A percentile compares a stretch with the other conserved stretches of the same genome.
Conservation (phyloP, 2,113 vertebrate species). For the Saccopteryx leptura region DNA sequence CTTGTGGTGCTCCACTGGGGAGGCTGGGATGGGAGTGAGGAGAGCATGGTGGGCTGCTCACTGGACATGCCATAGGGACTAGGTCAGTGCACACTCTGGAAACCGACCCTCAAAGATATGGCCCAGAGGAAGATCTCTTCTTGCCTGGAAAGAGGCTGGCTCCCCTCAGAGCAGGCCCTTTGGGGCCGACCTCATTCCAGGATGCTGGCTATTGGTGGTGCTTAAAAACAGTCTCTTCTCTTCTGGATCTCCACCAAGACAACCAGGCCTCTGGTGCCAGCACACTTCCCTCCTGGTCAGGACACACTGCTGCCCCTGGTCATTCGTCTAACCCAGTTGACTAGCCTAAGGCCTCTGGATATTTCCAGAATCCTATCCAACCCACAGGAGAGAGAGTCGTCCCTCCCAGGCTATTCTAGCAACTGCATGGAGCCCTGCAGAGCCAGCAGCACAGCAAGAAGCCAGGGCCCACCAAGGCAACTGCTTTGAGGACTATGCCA, state of each 20-base stretch:
- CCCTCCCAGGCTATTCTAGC: too few relatives aligned
- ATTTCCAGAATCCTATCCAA: not conserved
- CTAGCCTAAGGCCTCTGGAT: not conserved
- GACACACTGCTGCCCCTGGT: not conserved
- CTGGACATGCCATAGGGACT: not conserved
- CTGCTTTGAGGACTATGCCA: not conserved
- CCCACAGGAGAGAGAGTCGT: not conserved
- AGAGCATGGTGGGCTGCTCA: rapidly evolving
- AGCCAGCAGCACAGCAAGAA: too few relatives aligned
- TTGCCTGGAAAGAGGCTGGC: not conserved
- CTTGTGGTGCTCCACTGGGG: not conserved
- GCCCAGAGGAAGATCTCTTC: not conserved
- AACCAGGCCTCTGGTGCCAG: not conserved
- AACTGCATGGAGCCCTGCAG: not conserved
- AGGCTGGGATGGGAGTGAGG: too few relatives aligned
- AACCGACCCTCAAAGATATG: not conserved
- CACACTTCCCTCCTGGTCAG: not conserved
- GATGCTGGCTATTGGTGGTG: not conserved
- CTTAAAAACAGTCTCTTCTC: not conserved
- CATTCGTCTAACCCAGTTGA: not conserved
- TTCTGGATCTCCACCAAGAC: not conserved
- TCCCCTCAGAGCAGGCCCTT: conserved; percentile 11
- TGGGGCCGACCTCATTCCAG: not conserved
- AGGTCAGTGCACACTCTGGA: too few relatives aligned
- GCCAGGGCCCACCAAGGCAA: not conserved